A percentile compares a stretch with the other conserved stretches of the same genome.
phyloP scores from a whole-genome alignment of 2,888 invertebrate species.

The Zaprionus obscuricornis region DNA sequence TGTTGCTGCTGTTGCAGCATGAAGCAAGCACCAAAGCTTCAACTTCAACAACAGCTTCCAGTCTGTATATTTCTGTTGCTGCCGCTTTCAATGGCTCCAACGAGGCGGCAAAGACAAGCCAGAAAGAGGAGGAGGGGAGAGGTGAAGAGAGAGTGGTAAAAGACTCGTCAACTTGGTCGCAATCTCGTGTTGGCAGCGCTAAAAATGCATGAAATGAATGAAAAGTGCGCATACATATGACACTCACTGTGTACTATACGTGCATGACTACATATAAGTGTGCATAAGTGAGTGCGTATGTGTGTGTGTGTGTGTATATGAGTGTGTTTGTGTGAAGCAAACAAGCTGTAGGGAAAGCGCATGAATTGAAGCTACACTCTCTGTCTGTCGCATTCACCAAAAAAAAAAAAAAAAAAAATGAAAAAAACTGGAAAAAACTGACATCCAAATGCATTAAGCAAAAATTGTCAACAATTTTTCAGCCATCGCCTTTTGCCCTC shows the following conservation, averaged over 20 bases:
- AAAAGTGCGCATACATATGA: slow-evolving; percentile 43
- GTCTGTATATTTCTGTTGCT: slow-evolving; percentile 33
- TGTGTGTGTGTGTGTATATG: slow-evolving; percentile 15
- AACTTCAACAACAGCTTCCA: slow-evolving; percentile 9
- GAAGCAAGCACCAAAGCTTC: slow-evolving; percentile 16
- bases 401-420: slow-evolving; percentile 26
- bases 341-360: slow-evolving; percentile 48
- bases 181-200: slow-evolving; percentile 53
- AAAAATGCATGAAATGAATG: slow-evolving; percentile 68
- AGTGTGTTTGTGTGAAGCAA: slow-evolving; percentile 54
- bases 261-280: slow-evolving; percentile 23
- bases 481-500: not conserved
- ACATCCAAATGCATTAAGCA: slow-evolving; percentile 77
- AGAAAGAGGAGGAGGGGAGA: not conserved
- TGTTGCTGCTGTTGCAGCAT: slow-evolving; percentile 11
- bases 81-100: slow-evolving; percentile 65
- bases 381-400: slow-evolving; percentile 20
- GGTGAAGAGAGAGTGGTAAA: slow-evolving; percentile 1
- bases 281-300: slow-evolving; percentile 8
- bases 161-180: slow-evolving; percentile 54
- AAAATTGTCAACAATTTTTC: slow-evolving; percentile 79
- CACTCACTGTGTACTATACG: slow-evolving; percentile 17
- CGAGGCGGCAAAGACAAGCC: slow-evolving; percentile 62
- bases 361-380: slow-evolving; percentile 36
- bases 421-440: slow-evolving; percentile 39